Percentiles rank a stretch among this genome's conserved stretches.
These are phyloP conservation scores for Drosophila kokeensis DNA, from an alignment of 2,888 invertebrate genomes.

Conservation along the genomic window DNA sequence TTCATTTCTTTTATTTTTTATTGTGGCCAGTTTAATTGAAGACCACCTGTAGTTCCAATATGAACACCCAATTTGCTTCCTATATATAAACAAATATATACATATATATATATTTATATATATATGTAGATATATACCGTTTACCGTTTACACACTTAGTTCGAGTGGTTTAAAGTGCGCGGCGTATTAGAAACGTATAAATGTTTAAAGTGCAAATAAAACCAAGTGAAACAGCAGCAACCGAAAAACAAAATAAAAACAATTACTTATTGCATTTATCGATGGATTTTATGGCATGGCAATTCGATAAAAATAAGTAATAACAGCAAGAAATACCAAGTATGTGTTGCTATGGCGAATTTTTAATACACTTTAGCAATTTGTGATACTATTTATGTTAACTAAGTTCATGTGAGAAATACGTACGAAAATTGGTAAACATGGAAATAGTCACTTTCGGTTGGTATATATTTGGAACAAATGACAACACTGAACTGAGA, in stretches of 20 bases:
- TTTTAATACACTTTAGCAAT: background rate
- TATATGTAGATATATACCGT: background rate
- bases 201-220: slow-evolving; percentile 47
- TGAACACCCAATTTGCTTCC: background rate
- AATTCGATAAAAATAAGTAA: slow-evolving; percentile 34
- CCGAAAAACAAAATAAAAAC: slow-evolving; percentile 6
- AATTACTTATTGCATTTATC: slow-evolving; percentile 29
- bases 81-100: background rate
- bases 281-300: slow-evolving; percentile 33
- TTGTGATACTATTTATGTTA: background rate
- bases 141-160: background rate
- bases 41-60: slow-evolving; percentile 19
- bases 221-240: slow-evolving; percentile 29
- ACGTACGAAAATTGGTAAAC: background rate
- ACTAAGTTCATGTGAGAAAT: background rate
- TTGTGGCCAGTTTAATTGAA: slow-evolving; percentile 20
- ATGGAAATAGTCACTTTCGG: background rate
- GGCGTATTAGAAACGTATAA: slow-evolving; percentile 20
- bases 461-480: background rate
- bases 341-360: background rate
- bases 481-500: background rate
- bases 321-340: background rate
- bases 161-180: slow-evolving; percentile 47
- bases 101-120: background rate
- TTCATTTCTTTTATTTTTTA: background rate